phyloP scores from a whole-genome alignment of 2,888 invertebrate genomes.

The Hypomecis atomaria region DNA sequence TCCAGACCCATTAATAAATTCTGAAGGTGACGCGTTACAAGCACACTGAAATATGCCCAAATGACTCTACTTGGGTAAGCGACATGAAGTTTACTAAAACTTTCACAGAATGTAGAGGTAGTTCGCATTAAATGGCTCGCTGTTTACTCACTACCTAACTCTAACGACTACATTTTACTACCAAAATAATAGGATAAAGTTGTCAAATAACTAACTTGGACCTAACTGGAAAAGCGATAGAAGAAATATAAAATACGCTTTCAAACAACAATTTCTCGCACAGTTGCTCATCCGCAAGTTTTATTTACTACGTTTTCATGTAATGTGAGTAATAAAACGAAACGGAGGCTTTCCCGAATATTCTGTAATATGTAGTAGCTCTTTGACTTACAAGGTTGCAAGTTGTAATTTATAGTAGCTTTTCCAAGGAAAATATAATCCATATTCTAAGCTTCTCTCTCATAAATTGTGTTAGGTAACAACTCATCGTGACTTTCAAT shows the following conservation, averaged over 20 bases:
- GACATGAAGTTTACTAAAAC: slow-evolving; percentile 12
- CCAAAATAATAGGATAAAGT: slow-evolving; percentile 31
- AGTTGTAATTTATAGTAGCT: slow-evolving; percentile 1
- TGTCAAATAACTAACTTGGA: slow-evolving; percentile 18
- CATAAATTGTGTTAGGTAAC: slow-evolving; percentile 9
- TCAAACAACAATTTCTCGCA: slow-evolving; percentile 9
- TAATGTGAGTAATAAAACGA: slow-evolving; percentile 17
- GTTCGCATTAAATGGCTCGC: slow-evolving; percentile 4
- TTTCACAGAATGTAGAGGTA: slow-evolving; percentile 10
- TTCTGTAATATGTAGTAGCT: neutral
- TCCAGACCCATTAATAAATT: slow-evolving; percentile 36
- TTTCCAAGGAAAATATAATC: neutral
- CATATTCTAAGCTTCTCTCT: neutral
- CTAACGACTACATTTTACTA: slow-evolving; percentile 36
- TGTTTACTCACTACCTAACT: slow-evolving; percentile 7
- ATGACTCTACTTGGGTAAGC: slow-evolving; percentile 24
- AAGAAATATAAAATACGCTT: slow-evolving; percentile 11
- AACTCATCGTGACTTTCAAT: slow-evolving; percentile 17
- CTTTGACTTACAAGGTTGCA: slow-evolving; percentile 3
- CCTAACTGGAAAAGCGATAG: slow-evolving; percentile 21
- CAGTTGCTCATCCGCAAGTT: slow-evolving; percentile 13
- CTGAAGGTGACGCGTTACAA: slow-evolving; percentile 33
- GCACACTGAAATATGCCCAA: slow-evolving; percentile 32
- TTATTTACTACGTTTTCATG: slow-evolving; percentile 21
- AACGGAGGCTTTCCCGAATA: slow-evolving; percentile 1